Conservation (phyloP, 2,797 vertebrate genomes). For the Phataginus tricuspis region DNA sequence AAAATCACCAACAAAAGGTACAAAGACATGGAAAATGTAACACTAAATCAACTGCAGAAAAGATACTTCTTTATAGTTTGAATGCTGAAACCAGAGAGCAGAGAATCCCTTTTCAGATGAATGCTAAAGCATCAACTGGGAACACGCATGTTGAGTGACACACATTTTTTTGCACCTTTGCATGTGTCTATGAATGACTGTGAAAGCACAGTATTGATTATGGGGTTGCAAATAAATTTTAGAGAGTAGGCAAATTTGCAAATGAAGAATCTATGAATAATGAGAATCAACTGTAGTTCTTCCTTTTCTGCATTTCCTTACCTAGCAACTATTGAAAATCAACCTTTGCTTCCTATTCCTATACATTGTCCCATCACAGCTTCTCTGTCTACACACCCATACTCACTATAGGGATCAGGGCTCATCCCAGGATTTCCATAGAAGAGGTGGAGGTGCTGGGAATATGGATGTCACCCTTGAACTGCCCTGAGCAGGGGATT, state of each 20-base stretch:
- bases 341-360: not conserved
- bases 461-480: not conserved
- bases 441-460: not conserved
- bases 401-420: not conserved
- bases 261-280: not conserved
- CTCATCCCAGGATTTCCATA: not conserved
- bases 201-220: conserved; percentile 2
- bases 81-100: not conserved
- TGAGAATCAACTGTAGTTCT: not conserved
- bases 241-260: not conserved
- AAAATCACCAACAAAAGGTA: not conserved
- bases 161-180: not conserved
- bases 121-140: not conserved
- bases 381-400: not conserved
- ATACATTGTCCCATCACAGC: not conserved
- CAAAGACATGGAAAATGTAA: not conserved
- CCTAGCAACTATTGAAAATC: not conserved
- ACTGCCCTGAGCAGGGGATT: not conserved
- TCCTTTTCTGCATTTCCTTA: not conserved
- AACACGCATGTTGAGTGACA: not conserved
- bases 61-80: not conserved
- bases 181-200: not conserved
- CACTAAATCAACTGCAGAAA: not conserved
- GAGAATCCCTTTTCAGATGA: not conserved
- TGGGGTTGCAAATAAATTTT: not conserved